Evolutionary conservation across 92 coral and sea anemone species (phyloP).

Genomic region (Porites divaricata): DNA sequence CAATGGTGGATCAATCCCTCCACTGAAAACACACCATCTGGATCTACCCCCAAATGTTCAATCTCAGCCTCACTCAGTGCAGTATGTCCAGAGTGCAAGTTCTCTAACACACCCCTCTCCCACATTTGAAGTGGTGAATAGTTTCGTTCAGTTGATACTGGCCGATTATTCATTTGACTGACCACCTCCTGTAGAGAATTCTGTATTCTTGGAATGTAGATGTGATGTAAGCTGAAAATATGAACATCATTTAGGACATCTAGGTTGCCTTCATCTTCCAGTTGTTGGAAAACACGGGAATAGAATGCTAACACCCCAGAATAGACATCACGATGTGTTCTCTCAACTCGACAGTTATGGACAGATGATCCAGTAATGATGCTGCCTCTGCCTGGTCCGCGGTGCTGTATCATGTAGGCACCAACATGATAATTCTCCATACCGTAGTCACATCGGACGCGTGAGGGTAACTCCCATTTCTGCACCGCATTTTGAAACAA

Average conservation of each 20-base stretch:
- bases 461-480: conserved; percentile 50
- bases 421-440: conserved; percentile 55
- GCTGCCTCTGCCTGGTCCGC: conserved; percentile 62
- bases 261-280: conserved; percentile 30
- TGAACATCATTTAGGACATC: conserved; percentile 24
- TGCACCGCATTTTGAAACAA: conserved; percentile 60
- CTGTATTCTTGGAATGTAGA: conserved; percentile 31
- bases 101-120: conserved; percentile 44
- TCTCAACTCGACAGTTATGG: conserved; percentile 50
- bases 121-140: conserved; percentile 44
- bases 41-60: conserved; percentile 40
- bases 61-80: conserved; percentile 31
- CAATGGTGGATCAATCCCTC: conserved; percentile 37
- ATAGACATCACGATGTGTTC: conserved; percentile 21
- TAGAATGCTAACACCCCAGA: conserved; percentile 28
- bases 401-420: conserved; percentile 53
- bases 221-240: conserved; percentile 8
- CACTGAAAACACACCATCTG: conserved; percentile 19
- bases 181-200: conserved; percentile 29
- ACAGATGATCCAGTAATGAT: conserved; percentile 66
- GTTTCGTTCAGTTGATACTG: conserved; percentile 51
- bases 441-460: conserved; percentile 43
- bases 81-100: conserved; percentile 41
- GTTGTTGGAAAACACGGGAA: conserved; percentile 3
- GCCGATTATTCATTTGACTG: conserved; percentile 38